These are phyloP conservation scores for Yasuhikotakia modesta DNA, from an alignment of 2,797 vertebrate genomes.

Conservation along the genomic window DNA sequence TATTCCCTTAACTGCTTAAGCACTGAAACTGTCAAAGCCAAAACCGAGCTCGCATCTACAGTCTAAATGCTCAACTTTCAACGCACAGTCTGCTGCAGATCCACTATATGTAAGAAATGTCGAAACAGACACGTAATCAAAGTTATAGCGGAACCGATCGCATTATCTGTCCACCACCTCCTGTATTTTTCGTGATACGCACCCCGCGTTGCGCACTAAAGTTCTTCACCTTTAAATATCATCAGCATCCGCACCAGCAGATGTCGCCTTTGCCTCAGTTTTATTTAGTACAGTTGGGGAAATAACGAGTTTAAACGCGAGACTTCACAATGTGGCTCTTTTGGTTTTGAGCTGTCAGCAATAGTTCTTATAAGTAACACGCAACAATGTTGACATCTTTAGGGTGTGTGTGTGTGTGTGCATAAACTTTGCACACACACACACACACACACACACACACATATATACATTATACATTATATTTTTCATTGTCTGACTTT, in stretches of 20 bases:
- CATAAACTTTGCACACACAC: too few species aligned
- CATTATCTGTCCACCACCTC: slow-evolving; percentile 25
- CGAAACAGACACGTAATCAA: slow-evolving; percentile 9
- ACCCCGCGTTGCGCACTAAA: slow-evolving; percentile 47
- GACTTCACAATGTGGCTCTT: slow-evolving; percentile 58
- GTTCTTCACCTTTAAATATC: slow-evolving; percentile 70
- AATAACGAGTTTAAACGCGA: slow-evolving; percentile 77
- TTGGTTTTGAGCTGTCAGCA: slow-evolving; percentile 3
- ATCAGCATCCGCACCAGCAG: slow-evolving; percentile 61
- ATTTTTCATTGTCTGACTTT: too few species aligned
- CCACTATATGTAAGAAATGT: not conserved
- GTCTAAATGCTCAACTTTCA: slow-evolving; percentile 32
- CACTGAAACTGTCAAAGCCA: slow-evolving; percentile 27
- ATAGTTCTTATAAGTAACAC: not conserved
- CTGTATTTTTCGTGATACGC: slow-evolving; percentile 24
- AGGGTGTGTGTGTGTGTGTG: not conserved
- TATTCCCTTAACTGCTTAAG: slow-evolving; percentile 3
- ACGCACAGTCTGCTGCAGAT: not conserved
- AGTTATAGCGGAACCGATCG: slow-evolving; percentile 22
- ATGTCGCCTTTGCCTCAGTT: slow-evolving; percentile 70
- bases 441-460: too few species aligned
- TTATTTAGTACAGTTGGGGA: slow-evolving; percentile 62
- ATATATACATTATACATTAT: too few species aligned
- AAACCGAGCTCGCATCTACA: not conserved
- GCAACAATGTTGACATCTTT: not conserved